Base-by-base conservation (phyloP, 2,888 invertebrate species). In the Cynaeus angustus region DNA sequence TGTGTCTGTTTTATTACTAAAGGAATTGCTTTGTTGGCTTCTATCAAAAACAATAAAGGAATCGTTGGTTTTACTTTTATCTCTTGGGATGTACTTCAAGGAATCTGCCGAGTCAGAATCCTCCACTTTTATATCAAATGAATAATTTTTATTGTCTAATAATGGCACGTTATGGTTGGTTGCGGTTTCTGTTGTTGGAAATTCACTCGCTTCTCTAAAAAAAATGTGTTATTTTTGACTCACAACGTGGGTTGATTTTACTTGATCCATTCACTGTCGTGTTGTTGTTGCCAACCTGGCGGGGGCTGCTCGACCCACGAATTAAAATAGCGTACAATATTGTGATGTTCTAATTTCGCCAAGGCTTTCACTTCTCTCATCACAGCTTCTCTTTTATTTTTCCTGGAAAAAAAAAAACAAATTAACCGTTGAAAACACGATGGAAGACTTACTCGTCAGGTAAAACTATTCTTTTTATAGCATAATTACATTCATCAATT, bases 281-380 rank as follows among this genome's bases (percentile, higher is more conserved):
- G 89, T 26, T 89, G 88, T 78, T 94, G 92, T 83, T 96, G 93
- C 96, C 97, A 98, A 5, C 91, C 92, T 6, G 89, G 86, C 1
- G 98, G 98, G 6, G 98, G 98, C 68, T 91, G 90, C 85, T 99
- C 98, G 0, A 96, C 88, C 99, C 99, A 99, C 0, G 98, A 94
- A 87, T 97, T 94, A 85, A 94, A 96, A 85, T 98, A 99, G 0
- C 99, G 89, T 58, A 99, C 98, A 76, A 99, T 99, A 83, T 98
- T 94, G 46, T 91, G 91, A 86, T 99, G 98, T 73, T 99, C 98
- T 66, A 99, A 87, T 84, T 95, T 95, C 0, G 99, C 99, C 41
- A 99, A 86, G 0, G 97, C 97, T 73, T 95, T 93, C 0, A 98
- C 98, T 86, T 99, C 99, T 41, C 99, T 90, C 87, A 97, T 89